Evolutionary conservation across 2,888 invertebrate species (phyloP).

Genomic region (Microdon myrmicae): DNA sequence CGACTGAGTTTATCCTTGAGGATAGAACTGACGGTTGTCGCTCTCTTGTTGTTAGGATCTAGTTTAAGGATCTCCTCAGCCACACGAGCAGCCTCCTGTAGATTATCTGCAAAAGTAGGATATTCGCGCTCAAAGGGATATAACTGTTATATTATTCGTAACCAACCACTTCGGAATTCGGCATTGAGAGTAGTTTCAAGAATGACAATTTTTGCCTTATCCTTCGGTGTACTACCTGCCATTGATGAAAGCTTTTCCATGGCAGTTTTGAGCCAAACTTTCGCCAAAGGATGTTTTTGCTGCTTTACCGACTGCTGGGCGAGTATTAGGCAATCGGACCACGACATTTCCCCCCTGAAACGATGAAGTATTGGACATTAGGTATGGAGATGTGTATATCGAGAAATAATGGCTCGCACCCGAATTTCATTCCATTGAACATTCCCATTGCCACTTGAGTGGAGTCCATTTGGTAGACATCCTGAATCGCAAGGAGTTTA

Average conservation of each 20-base stretch:
- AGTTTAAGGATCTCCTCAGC: conserved; percentile 55
- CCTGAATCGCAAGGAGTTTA: conserved; percentile 69
- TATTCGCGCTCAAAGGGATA: too few relatives aligned
- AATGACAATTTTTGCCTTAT: conserved; percentile 54
- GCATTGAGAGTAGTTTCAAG: conserved; percentile 55
- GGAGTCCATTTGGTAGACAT: conserved; percentile 73
- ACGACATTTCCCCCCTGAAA: conserved; percentile 59
- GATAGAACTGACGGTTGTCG: conserved; percentile 51
- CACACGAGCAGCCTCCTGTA: conserved; percentile 55
- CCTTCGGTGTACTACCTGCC: conserved; percentile 6
- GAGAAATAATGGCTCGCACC: conserved; percentile 50
- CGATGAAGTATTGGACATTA: too few relatives aligned
- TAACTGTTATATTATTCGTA: conserved; percentile 5
- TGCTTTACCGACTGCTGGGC: conserved; percentile 57
- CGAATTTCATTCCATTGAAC: conserved; percentile 63
- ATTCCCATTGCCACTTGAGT: conserved; percentile 70
- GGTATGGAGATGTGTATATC: conserved; percentile 6
- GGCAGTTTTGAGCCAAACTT: conserved; percentile 61
- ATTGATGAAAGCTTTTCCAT: conserved; percentile 54
- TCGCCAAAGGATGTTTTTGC: conserved; percentile 58
- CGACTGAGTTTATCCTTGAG: conserved; percentile 53
- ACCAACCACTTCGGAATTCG: conserved; percentile 59
- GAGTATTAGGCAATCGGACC: conserved; percentile 62
- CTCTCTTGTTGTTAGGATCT: conserved; percentile 54
- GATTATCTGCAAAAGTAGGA: conserved; percentile 55